phyloP scores from a whole-genome alignment of 2,113 vertebrate species.

The Oxygymnocypris stewartii region DNA sequence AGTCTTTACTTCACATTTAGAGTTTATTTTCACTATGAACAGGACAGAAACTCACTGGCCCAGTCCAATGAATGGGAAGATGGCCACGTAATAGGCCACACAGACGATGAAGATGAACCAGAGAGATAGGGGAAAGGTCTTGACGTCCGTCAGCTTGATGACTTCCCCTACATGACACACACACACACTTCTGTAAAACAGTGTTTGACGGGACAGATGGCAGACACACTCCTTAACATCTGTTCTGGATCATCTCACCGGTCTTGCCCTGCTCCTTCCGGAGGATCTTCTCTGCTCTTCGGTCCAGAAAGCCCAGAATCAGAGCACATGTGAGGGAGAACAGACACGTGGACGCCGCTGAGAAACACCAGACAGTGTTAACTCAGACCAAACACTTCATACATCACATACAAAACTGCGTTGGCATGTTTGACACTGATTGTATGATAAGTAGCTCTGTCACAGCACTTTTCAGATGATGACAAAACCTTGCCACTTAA shows the following conservation, averaged over 20 bases:
- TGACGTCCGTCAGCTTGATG: constrained; percentile 90
- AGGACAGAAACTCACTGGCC: constrained; percentile 86
- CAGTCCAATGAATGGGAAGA: constrained; percentile 98
- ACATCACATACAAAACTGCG: no score
- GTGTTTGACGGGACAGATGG: not conserved
- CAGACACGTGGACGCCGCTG: constrained; percentile 84
- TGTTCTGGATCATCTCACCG: constrained; percentile 70
- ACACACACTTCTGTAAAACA: constrained; percentile 8
- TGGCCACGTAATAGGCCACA: constrained; percentile 89
- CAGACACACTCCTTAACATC: not conserved
- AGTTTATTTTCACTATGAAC: not conserved
- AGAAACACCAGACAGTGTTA: not conserved
- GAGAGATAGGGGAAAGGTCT: constrained; percentile 88
- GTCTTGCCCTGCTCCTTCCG: constrained; percentile 86
- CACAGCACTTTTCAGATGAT: no score
- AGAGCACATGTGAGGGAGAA: constrained; percentile 87
- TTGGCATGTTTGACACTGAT: no score
- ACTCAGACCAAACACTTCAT: no score
- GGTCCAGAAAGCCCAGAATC: constrained; percentile 86
- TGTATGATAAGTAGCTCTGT: no score
- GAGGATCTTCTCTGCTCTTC: constrained; percentile 89
- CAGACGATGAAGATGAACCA: constrained; percentile 96
- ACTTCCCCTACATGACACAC: constrained; percentile 81
- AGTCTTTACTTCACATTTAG: not conserved
- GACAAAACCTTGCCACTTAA: no score